Conservation (phyloP, 2,797 vertebrate genomes). For the Garrulus glandarius region DNA sequence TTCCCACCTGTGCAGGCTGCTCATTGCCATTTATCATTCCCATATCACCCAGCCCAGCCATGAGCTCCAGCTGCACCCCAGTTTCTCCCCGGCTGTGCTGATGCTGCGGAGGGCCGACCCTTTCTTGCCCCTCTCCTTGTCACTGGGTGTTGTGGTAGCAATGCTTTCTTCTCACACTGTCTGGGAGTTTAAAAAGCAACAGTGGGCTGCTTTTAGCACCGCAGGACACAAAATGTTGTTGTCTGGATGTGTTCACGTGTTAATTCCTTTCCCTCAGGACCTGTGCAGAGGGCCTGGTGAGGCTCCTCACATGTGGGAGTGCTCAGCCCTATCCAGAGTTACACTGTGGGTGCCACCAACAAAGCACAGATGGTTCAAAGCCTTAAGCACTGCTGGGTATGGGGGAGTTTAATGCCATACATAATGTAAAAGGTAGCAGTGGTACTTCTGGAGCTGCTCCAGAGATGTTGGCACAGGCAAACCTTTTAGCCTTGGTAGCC, state of each 20-base stretch:
- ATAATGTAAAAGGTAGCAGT: not conserved
- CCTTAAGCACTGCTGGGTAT: not conserved
- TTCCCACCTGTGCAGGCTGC: not conserved
- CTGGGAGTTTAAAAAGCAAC: not conserved
- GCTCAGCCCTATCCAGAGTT: not conserved
- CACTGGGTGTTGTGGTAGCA: not conserved
- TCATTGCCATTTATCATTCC: not conserved
- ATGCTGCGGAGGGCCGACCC: not conserved
- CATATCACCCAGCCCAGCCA: not conserved
- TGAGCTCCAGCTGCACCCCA: not conserved
- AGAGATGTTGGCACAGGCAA: not conserved
- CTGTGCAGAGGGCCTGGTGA: not conserved
- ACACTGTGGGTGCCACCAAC: not conserved
- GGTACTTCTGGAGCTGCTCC: not conserved
- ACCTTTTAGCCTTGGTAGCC: not conserved
- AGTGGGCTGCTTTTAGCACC: not conserved
- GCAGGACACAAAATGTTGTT: not conserved
- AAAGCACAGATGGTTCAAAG: not conserved
- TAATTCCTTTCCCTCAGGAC: not conserved
- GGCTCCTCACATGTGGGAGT: rapidly evolving
- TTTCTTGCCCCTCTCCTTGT: not conserved
- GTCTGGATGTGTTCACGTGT: not conserved
- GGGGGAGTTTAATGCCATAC: not conserved
- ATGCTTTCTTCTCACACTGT: not conserved
- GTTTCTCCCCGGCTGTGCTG: not conserved